Evolutionary conservation across 2,113 vertebrate species (phyloP).

Genomic region (Menidia beryllina): DNA sequence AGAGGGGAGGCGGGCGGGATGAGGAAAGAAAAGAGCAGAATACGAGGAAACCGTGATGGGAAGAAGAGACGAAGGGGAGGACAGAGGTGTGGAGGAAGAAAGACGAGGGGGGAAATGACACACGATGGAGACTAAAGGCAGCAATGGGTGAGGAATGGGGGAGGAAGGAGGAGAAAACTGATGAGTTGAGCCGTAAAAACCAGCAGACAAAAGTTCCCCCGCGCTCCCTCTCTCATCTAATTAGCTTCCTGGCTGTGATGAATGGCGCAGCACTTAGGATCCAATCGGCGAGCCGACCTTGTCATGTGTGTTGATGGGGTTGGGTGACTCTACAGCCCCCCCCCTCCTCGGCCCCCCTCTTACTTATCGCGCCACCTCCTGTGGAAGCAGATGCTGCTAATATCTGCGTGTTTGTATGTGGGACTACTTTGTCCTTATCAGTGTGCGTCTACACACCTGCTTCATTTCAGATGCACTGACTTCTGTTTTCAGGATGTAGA

Average conservation of each 20-base stretch:
- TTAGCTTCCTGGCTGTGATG: constrained; percentile 76
- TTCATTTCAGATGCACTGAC: background rate
- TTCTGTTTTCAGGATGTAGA: background rate
- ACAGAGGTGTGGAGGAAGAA: constrained; percentile 9
- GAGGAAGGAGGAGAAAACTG: constrained; percentile 1
- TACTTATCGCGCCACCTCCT: constrained; percentile 67
- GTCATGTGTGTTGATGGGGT: constrained; percentile 76
- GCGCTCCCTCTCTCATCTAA: constrained; percentile 59
- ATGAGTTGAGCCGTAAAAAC: constrained; percentile 47
- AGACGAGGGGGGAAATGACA: no score
- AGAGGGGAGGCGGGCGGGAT: constrained; percentile 21
- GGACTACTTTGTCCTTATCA: constrained; percentile 20
- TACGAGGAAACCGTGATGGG: constrained; percentile 33
- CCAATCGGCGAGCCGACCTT: constrained; percentile 76
- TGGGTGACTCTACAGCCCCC: constrained; percentile 51
- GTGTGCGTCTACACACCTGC: background rate
- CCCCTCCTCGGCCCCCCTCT: constrained; percentile 40
- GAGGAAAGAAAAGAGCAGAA: constrained; percentile 32
- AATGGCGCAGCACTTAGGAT: constrained; percentile 71
- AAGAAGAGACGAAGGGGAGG: constrained; percentile 17
- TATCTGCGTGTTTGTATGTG: constrained; percentile 39
- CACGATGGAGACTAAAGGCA: constrained; percentile 1
- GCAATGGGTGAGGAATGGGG: background rate
- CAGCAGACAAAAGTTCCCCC: constrained; percentile 34
- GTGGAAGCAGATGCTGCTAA: constrained; percentile 73